Conservation (phyloP, 2,888 invertebrate species). For the Diplazon laetatorius region DNA sequence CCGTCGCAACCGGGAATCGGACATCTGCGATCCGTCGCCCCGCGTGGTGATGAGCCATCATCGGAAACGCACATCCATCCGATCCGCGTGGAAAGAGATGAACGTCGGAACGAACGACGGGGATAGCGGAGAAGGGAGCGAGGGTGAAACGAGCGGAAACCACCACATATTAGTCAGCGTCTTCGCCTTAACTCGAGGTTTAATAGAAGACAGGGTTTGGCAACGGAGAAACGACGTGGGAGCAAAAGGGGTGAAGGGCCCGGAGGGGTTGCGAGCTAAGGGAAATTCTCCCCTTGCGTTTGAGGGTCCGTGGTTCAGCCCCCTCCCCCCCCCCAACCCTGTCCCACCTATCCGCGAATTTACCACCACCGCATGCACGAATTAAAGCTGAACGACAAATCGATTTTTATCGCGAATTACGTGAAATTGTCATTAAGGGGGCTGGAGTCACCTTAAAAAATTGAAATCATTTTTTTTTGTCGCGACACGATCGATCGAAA, state of each 20-base stretch:
- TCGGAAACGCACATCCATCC: conserved; percentile 73
- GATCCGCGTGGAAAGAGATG: conserved; percentile 56
- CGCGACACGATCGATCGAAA: not conserved
- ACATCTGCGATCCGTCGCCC: conserved; percentile 86
- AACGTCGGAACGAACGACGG: conserved; percentile 60
- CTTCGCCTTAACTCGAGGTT: conserved; percentile 75
- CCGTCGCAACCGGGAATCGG: conserved; percentile 98
- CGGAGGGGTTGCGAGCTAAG: conserved; percentile 46
- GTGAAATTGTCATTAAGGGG: not conserved
- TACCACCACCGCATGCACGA: conserved; percentile 26
- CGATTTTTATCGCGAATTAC: conserved; percentile 14
- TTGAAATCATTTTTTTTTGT: not conserved
- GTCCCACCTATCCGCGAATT: conserved; percentile 31
- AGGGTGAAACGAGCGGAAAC: conserved; percentile 82
- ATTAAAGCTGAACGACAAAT: conserved; percentile 48
- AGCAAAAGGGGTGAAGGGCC: too few species aligned
- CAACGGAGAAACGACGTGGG: conserved; percentile 4
- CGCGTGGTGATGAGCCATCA: conserved; percentile 67
- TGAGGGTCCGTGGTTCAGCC: conserved; percentile 55
- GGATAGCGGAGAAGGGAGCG: conserved; percentile 74
- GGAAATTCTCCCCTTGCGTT: conserved; percentile 62
- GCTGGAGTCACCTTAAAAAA: not conserved
- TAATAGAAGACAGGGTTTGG: conserved; percentile 70
- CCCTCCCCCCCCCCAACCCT: too few species aligned
- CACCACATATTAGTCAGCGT: conserved; percentile 82